Conservation (phyloP, 2,888 invertebrate genomes). For the Sarcophaga subvicina region DNA sequence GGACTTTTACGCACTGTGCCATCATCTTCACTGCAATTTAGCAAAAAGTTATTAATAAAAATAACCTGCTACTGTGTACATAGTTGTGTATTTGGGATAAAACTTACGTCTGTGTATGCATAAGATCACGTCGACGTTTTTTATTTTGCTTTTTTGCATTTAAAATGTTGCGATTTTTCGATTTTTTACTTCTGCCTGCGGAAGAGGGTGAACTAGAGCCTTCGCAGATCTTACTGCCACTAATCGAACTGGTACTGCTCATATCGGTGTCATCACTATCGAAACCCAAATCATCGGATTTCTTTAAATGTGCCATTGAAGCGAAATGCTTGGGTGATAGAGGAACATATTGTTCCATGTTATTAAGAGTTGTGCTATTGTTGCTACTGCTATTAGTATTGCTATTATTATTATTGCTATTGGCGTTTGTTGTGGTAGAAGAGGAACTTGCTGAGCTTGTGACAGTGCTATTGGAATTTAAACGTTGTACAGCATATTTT, state of each 20-base stretch:
- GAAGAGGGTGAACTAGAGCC: conserved; percentile 75
- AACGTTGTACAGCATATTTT: conserved; percentile 74
- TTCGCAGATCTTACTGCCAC: conserved; percentile 71
- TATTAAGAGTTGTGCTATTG: conserved; percentile 54
- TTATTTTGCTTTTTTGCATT: conserved; percentile 70
- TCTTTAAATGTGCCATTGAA: conserved; percentile 44
- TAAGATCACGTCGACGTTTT: conserved; percentile 75
- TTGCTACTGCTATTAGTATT: conserved; percentile 25
- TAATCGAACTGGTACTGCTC: conserved; percentile 80
- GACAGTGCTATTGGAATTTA: conserved; percentile 67
- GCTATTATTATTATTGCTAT: conserved; percentile 21
- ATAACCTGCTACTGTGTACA: neutral
- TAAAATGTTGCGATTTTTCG: conserved; percentile 69
- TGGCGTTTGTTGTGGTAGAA: conserved; percentile 45
- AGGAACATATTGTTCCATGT: conserved; percentile 64
- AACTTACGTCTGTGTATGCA: conserved; percentile 48
- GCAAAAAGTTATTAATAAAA: conserved; percentile 9
- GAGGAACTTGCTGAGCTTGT: conserved; percentile 53
- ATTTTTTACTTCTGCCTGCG: conserved; percentile 71
- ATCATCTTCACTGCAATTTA: conserved; percentile 50
- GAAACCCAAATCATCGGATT: conserved; percentile 71
- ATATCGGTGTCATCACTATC: conserved; percentile 81
- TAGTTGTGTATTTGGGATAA: neutral
- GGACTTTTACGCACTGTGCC: conserved; percentile 75
- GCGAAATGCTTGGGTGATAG: conserved; percentile 72